Base-by-base conservation (phyloP, 2,797 vertebrate genomes). In the Menidia menidia region DNA sequence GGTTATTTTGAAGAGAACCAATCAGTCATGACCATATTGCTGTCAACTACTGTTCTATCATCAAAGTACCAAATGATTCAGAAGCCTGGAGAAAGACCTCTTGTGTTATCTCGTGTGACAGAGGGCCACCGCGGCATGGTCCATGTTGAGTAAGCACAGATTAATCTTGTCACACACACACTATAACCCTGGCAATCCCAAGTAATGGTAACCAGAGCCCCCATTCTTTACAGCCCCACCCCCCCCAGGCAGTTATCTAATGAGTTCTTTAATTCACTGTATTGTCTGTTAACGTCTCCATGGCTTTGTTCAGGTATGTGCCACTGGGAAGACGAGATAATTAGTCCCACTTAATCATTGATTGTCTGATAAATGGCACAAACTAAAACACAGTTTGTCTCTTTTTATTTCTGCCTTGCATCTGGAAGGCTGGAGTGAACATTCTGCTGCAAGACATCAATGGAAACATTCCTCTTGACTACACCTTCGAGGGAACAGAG, bases 381-480 rank as follows among this genome's bases (percentile, higher is more conserved):
- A 2, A 50, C 57, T 76, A 58, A 89, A 76, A 80, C 52, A 82
- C 73, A 33, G 44, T 86, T 83, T 88, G 71, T 51, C 10, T 25
- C 9, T 60, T 15, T 53, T 58, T 57, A 47, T 10, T 60, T 57
- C 55, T 44, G 4, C 56, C 54, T 63, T 74, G 19, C 19, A 56
- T 16, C 3, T 52, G 33, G 48, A 78, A 99, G 97, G 93, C 96
- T 1, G 97, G 97, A 80, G 95, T 96, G 77, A 96, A 97, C 32
- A 93, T 96, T 32, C 93, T 98, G 71, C 95, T 99, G 47, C 97
- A 97, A 85, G 97, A 99, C 3, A 94, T 97, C 62, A 96, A 96
- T 55, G 96, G 96, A 51, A 97, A 96, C 83, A 92, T 96, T 77
- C 91, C 97, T 0, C 88, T 98, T 80, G 96, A 98, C 88, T 98